Conservation (phyloP, 2,797 vertebrate species). For the Hylomyscus alleni region DNA sequence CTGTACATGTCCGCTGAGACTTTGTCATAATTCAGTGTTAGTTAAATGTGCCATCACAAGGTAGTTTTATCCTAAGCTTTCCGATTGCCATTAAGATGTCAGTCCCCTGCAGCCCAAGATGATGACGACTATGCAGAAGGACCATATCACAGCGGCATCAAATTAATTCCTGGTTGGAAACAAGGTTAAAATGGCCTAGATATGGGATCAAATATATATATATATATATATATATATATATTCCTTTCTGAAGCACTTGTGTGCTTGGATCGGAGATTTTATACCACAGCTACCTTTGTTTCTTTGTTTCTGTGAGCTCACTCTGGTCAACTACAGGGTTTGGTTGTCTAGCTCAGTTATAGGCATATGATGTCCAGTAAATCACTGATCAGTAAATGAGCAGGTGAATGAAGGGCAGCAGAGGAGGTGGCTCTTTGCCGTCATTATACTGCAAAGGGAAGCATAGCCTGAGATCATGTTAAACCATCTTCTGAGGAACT, state of each 20-base stretch:
- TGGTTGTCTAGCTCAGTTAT: background rate
- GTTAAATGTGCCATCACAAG: slow-evolving; percentile 75
- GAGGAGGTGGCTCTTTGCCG: background rate
- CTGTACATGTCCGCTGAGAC: slow-evolving; percentile 56
- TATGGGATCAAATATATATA: slow-evolving; percentile 17
- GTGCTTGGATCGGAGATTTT: background rate
- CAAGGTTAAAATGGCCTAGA: background rate
- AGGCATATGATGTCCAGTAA: background rate
- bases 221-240: no score
- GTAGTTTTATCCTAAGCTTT: slow-evolving; percentile 63
- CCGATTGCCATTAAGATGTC: slow-evolving; percentile 71
- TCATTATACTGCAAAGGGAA: background rate
- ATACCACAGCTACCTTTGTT: background rate
- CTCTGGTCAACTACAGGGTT: background rate
- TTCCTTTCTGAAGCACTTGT: background rate
- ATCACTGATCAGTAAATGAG: background rate
- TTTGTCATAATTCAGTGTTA: slow-evolving; percentile 62
- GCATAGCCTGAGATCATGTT: background rate
- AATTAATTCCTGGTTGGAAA: slow-evolving; percentile 74
- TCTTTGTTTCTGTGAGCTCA: background rate
- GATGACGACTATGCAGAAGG: slow-evolving; percentile 65
- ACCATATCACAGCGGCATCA: background rate
- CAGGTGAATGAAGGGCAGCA: background rate
- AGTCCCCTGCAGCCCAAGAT: slow-evolving; percentile 57
- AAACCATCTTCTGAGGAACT: background rate